phyloP scores from a whole-genome alignment of 2,888 invertebrate genomes.

The Psylliodes chrysocephalus region DNA sequence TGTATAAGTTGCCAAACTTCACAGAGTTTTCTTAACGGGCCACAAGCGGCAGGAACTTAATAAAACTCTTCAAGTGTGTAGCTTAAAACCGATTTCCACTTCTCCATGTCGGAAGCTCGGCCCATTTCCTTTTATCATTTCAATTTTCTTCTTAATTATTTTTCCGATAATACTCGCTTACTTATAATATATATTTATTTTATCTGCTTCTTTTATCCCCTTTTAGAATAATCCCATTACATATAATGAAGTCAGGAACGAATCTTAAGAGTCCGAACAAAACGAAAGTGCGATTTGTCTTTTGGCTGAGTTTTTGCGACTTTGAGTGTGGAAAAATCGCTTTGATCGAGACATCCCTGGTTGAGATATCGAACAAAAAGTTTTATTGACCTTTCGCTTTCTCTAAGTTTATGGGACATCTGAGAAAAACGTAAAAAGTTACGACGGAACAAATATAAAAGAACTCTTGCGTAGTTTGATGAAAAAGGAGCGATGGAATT shows the following conservation, averaged over 20 bases:
- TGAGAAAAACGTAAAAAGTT: neutral
- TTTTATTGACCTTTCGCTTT: conserved; percentile 1
- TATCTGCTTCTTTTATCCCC: neutral
- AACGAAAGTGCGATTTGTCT: neutral
- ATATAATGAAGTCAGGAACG: neutral
- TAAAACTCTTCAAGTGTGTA: neutral
- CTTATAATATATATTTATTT: neutral
- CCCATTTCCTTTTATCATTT: neutral
- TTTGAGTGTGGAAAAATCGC: neutral
- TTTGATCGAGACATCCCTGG: neutral
- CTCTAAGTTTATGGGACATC: neutral
- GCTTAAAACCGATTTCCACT: neutral
- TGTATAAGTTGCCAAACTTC: too few species aligned
- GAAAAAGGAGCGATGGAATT: neutral
- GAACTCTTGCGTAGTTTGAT: neutral
- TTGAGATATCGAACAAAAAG: neutral
- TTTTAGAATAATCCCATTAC: neutral
- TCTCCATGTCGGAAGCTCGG: neutral
- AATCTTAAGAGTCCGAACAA: neutral
- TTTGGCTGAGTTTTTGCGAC: neutral
- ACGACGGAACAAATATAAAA: neutral
- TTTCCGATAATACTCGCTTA: neutral
- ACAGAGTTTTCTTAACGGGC: too few species aligned
- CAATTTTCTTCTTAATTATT: neutral
- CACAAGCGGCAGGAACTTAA: too few species aligned